Evolutionary conservation across 2,888 invertebrate genomes (phyloP), one percentile per base, ranked within the genome.

Genomic region (Patella caerulea): DNA sequence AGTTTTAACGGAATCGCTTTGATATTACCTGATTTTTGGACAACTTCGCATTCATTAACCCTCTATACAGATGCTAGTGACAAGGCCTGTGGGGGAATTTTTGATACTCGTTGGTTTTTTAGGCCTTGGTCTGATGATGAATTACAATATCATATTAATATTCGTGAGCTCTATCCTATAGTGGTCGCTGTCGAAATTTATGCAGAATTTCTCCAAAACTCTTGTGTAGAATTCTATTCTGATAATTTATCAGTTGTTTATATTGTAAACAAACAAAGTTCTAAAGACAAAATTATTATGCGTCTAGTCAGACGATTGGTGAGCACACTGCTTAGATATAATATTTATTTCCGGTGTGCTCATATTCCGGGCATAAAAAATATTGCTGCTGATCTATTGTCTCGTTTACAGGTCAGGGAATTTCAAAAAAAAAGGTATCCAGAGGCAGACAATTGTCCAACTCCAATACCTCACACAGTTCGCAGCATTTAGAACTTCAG

Each of bases 1-100:
- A 14, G 19, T 34, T 79, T 78, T 34, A 80, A 80, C 74, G 78
- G 80, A 5, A 73, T 17, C 17, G 73, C 78, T 15, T 24, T 15
- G 71, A 71, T 5, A 24, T 5, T n/a, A 14, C 14, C 29, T 24
- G 24, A 24, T 24, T 24, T 24, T 24, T 24, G 24, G 24, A 7
- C 15, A 34, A 29, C 71, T 24, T 71, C 71, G 5, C 4, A 9
- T 7, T 19, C 17, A 11, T 53, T 72, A 14, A 34, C n/a, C 53
- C 53, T 72, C 5, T 72, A 34, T 24, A 72, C 72, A 72, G 72
- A 72, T 17, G 29, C 72, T 14, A 52, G 52, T 53, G 45, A 19
- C 7, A 15, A 14, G 5, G 14, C 19, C 7, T 45, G 72, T 19
- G 72, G 53, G 19, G 72, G 52, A 15, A 53, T 72, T 17, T 45